Evolutionary conservation across 2,888 invertebrate species (phyloP).

Genomic region (Ormyrus pomaceus): DNA sequence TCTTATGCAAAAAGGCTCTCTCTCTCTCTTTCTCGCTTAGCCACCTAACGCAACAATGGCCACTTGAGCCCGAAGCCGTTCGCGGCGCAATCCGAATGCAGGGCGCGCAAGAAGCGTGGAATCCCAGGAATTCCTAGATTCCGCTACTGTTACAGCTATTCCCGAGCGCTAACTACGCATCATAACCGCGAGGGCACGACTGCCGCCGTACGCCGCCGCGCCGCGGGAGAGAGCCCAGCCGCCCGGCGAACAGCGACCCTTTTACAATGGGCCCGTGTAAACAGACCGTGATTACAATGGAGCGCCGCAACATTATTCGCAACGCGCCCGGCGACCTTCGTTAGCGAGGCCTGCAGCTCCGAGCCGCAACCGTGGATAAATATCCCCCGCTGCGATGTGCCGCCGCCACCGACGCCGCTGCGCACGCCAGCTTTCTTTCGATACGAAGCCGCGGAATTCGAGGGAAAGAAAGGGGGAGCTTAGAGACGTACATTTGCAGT

Average conservation of each 20-base stretch:
- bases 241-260: neutral
- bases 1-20: too few relatives aligned
- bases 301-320: neutral
- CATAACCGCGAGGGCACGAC: neutral
- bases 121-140: conserved; percentile 27
- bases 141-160: conserved; percentile 34
- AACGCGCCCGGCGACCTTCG: conserved; percentile 1
- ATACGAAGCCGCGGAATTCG: too few relatives aligned
- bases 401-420: too few relatives aligned
- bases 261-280: conserved; percentile 29
- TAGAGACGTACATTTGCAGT: too few relatives aligned
- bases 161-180: neutral
- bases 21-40: too few relatives aligned
- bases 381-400: neutral
- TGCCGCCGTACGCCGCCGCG: too few relatives aligned
- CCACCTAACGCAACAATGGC: neutral
- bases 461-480: too few relatives aligned
- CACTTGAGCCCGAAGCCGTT: neutral
- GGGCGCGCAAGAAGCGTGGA: conserved; percentile 12
- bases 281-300: conserved; percentile 24
- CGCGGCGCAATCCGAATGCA: conserved; percentile 24
- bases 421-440: too few relatives aligned
- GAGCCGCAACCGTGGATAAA: neutral
- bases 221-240: too few relatives aligned
- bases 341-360: neutral